Evolutionary conservation across 2,797 vertebrate genomes (phyloP).

Genomic region (Harpagifer antarcticus): DNA sequence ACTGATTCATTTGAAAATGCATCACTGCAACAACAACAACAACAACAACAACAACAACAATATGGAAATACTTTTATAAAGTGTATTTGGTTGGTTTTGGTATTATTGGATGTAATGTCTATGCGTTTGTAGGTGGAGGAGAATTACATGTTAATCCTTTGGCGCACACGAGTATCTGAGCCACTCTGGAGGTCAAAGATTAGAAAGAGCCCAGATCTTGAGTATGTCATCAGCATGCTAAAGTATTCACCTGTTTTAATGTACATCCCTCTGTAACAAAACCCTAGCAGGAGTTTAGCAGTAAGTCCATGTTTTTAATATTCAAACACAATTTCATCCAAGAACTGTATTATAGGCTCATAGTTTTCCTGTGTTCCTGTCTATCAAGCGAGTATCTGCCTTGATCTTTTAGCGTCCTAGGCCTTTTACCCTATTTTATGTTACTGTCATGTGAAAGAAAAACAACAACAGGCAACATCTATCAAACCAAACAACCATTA

Average conservation of each 20-base stretch:
- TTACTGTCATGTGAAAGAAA: background rate
- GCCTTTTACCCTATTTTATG: background rate
- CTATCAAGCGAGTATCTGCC: too few relatives aligned
- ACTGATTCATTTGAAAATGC: too few relatives aligned
- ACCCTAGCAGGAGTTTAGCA: background rate
- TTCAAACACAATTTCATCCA: background rate
- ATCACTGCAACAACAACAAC: too few relatives aligned
- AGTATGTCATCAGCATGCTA: constrained; percentile 3
- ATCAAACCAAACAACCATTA: background rate
- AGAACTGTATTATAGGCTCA: background rate
- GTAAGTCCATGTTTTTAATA: background rate
- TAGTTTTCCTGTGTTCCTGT: background rate
- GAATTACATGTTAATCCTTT: constrained; percentile 23
- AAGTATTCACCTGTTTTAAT: background rate
- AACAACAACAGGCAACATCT: background rate
- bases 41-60: too few relatives aligned
- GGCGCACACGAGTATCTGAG: constrained; percentile 20
- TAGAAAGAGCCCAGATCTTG: constrained; percentile 11
- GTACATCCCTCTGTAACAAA: background rate
- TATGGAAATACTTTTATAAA: background rate
- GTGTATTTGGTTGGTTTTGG: background rate
- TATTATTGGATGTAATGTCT: background rate
- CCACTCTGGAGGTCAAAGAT: constrained; percentile 26
- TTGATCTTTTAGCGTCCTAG: background rate
- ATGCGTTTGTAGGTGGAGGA: background rate